Evolutionary conservation across 2,113 vertebrate genomes (phyloP).

Genomic region (Eolophus roseicapilla): DNA sequence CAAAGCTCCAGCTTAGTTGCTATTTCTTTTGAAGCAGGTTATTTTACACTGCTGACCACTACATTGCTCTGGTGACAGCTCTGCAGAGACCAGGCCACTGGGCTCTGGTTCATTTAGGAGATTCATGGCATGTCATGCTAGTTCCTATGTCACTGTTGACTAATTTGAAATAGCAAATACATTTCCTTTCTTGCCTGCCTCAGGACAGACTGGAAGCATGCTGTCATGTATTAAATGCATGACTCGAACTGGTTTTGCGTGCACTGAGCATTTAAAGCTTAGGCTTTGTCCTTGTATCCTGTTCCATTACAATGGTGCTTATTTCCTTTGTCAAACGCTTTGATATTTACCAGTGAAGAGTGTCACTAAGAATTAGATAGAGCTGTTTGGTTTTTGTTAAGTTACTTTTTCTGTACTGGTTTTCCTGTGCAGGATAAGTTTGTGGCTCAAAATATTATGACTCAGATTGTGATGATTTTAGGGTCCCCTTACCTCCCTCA

Average conservation of each 20-base stretch:
- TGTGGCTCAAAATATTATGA: neutral
- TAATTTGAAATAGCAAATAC: neutral
- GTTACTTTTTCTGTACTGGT: neutral
- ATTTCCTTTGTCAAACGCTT: neutral
- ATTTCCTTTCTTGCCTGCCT: neutral
- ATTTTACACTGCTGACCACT: neutral
- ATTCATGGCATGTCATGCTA: neutral
- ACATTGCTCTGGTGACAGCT: neutral
- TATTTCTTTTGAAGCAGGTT: neutral
- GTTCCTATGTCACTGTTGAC: neutral
- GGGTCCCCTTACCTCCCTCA: neutral
- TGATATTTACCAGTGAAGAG: neutral
- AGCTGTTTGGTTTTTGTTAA: neutral
- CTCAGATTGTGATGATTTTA: neutral
- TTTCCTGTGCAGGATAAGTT: neutral
- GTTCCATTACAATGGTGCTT: neutral
- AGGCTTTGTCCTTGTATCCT: neutral
- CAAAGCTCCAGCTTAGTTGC: neutral
- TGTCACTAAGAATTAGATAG: neutral
- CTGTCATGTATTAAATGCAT: neutral
- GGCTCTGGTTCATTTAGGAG: neutral
- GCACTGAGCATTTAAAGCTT: neutral
- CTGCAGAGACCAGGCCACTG: neutral
- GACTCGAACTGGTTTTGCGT: neutral
- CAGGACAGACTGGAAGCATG: neutral